These are phyloP conservation scores for Mus spretus DNA, from an alignment of 2,797 vertebrate species.

Conservation along the genomic window DNA sequence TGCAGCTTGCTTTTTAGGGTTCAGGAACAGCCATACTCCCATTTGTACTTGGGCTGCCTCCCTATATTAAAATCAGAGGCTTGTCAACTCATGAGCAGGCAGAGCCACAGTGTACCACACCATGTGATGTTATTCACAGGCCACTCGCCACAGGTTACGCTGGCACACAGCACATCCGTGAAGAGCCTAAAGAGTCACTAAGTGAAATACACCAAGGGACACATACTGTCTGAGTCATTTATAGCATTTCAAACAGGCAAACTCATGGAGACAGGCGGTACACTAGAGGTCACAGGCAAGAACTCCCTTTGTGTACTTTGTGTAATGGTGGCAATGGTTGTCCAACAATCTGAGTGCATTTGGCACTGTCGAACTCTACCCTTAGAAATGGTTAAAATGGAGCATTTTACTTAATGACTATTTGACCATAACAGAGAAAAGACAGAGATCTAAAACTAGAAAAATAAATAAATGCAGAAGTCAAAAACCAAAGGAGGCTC, in stretches of 20 bases:
- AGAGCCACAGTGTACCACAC: not conserved
- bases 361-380: not conserved
- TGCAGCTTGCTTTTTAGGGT: not conserved
- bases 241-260: not conserved
- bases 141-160: not conserved
- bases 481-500: not conserved
- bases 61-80: not conserved
- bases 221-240: not conserved
- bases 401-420: not conserved
- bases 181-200: not conserved
- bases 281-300: not conserved
- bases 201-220: constrained; percentile 16
- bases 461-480: not conserved
- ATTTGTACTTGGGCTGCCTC: not conserved
- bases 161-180: not conserved
- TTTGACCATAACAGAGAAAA: not conserved
- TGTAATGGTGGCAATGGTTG: too few species aligned
- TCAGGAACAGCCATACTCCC: not conserved
- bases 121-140: not conserved
- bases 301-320: not conserved
- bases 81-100: not conserved
- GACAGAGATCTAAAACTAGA: not conserved
- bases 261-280: not conserved
- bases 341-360: not conserved
- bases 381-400: not conserved